Evolutionary conservation across 2,797 vertebrate genomes (phyloP).

Genomic region (Crax fasciolata): DNA sequence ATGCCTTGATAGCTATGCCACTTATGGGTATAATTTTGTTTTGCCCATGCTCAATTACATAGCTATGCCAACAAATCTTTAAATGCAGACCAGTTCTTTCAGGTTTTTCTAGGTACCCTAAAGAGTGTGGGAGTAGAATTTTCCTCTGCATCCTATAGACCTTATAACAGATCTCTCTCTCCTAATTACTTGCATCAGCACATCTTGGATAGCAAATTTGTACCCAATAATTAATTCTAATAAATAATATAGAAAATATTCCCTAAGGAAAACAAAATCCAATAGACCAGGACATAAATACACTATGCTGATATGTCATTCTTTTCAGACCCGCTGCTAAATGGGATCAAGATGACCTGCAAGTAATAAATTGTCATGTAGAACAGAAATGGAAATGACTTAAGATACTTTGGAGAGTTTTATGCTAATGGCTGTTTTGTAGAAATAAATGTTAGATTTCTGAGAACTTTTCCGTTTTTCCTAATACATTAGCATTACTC

Average conservation of each 20-base stretch:
- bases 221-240: neutral
- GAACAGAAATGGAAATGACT: neutral
- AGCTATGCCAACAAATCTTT: neutral
- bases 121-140: neutral
- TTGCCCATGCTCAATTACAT: neutral
- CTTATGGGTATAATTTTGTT: neutral
- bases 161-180: neutral
- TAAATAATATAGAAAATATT: neutral
- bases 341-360: neutral
- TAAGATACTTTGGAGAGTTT: neutral
- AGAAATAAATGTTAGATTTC: neutral
- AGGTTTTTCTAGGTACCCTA: neutral
- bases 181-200: neutral
- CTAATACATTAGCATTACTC: neutral
- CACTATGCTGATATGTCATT: neutral
- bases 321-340: neutral
- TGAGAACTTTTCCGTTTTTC: neutral
- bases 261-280: neutral
- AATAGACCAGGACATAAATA: neutral
- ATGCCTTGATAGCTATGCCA: neutral
- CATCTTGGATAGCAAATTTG: neutral
- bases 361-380: neutral
- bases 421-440: neutral
- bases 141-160: neutral
- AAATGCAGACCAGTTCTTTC: neutral